Base-by-base conservation (phyloP, 2,797 vertebrate genomes). In the Enteromius paludinosus region DNA sequence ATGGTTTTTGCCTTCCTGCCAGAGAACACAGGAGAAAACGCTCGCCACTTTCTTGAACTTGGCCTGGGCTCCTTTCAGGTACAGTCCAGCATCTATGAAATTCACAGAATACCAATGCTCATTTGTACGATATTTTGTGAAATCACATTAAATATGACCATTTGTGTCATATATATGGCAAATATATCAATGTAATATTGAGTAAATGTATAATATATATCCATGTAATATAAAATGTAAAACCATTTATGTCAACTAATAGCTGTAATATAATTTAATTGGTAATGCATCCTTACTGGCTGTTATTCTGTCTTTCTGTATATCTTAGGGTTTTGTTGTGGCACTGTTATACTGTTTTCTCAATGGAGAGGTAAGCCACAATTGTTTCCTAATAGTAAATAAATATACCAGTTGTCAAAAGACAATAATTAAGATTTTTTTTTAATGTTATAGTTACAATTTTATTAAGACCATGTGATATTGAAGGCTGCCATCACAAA, bases 51-150 rank as follows among this genome's bases (percentile, higher is more conserved):
- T 92, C 97, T 99, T 15, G 98, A 99, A 86, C 95, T 99, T 0
- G 91, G 97, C 17, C 90, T 99, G 54, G 98, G 98, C 4, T 98
- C 98, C 0, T 99, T 99, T 90, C 98, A 99, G 97, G 98, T 41
- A 30, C 23, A 72, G 41, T 41, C 64, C 65, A 47, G 47, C 72
- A 64, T 68, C 65, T 75, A 49, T 78, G 38, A 83, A 70, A 69
- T 28, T 49, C 6, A 68, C 35, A 54, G 25, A 64, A 61, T 41
- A 71, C 28, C 38, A 54, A 43, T 35, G 9, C 35, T 77, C 23
- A 15, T 18, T 45, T 64, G 33, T 61, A 41, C 38, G 3, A 6
- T 17, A 25, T 61, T 25, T 41, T 61, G 6, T 43, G 35, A 6
- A 28, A 71, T 61, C 18, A 30, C 15, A 43, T 38, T 43, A 61